Percentiles rank a stretch among this genome's conserved stretches.
These are phyloP conservation scores for Buathra laborator DNA, from an alignment of 2,888 invertebrate species.

Conservation along the genomic window DNA sequence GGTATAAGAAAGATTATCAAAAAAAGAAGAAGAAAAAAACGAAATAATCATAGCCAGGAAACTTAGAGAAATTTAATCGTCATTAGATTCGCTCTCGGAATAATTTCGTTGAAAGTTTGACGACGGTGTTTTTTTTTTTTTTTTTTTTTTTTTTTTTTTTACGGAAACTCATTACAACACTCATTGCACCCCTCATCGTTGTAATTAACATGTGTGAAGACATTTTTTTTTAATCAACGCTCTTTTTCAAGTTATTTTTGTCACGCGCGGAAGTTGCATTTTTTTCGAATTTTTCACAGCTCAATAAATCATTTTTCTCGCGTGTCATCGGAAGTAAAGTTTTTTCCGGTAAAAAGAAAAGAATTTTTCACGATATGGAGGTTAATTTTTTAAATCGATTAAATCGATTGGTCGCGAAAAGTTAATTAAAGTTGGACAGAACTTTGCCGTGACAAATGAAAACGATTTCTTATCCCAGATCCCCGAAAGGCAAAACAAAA, in stretches of 20 bases:
- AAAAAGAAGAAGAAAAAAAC: conserved; percentile 1
- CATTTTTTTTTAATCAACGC: neutral
- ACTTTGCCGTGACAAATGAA: too few species aligned
- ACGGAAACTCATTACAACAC: conserved; percentile 13
- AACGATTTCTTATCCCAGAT: too few species aligned
- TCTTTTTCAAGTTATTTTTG: neutral
- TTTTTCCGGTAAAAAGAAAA: neutral
- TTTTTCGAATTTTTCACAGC: neutral
- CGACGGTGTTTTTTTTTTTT: neutral
- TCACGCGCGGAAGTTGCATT: neutral
- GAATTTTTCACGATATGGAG: neutral
- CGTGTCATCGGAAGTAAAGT: neutral
- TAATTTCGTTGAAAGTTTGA: conserved; percentile 31
- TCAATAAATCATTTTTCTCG: neutral
- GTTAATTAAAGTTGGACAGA: too few species aligned
- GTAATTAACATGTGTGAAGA: neutral
- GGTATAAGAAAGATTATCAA: neutral
- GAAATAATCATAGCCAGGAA: neutral
- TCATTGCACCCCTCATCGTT: conserved; percentile 5
- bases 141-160: neutral
- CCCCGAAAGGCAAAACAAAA: too few species aligned
- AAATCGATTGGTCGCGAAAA: too few species aligned
- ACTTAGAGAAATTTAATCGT: conserved; percentile 56
- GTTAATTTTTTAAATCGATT: too few species aligned
- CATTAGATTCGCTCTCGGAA: conserved; percentile 49